Conservation (phyloP, 2,888 invertebrate species). For the Digitonthophagus gazella region DNA sequence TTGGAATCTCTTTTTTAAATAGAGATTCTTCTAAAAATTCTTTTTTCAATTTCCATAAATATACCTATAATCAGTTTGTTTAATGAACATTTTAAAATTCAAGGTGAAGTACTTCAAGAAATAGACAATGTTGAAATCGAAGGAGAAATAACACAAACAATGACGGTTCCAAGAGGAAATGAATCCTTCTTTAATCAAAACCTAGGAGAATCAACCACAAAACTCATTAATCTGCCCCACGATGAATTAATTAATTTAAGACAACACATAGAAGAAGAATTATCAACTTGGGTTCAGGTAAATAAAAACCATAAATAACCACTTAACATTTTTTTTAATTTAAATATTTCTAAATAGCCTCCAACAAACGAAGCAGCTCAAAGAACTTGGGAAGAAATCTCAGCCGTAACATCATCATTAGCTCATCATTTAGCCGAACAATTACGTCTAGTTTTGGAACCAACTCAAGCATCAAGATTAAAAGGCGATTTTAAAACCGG, state of each 20-base stretch:
- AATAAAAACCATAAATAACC: constrained; percentile 9
- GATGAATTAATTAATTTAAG: constrained; percentile 51
- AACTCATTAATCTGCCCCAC: constrained; percentile 32
- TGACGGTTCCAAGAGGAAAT: constrained; percentile 62
- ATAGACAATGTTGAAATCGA: constrained; percentile 62
- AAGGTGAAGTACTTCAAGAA: constrained; percentile 40
- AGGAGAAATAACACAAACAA: constrained; percentile 70
- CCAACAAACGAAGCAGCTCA: constrained; percentile 53
- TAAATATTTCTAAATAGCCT: constrained; percentile 33
- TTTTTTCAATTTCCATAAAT: too few species aligned
- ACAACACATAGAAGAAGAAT: constrained; percentile 53
- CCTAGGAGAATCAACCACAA: constrained; percentile 34
- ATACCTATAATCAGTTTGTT: too few species aligned
- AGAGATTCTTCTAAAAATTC: too few species aligned
- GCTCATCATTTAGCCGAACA: constrained; percentile 91
- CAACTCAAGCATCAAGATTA: constrained; percentile 86
- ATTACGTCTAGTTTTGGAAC: constrained; percentile 89
- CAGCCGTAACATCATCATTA: constrained; percentile 59
- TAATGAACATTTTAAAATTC: background rate
- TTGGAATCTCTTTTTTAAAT: constrained; percentile 8
- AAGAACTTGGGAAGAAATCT: constrained; percentile 62
- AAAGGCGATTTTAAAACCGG: constrained; percentile 97
- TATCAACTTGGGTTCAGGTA: constrained; percentile 55
- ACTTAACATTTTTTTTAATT: constrained; percentile 16
- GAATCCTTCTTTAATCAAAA: constrained; percentile 79